phyloP scores from a whole-genome alignment of 2,113 vertebrate genomes.

The Atlantisia rogersi region DNA sequence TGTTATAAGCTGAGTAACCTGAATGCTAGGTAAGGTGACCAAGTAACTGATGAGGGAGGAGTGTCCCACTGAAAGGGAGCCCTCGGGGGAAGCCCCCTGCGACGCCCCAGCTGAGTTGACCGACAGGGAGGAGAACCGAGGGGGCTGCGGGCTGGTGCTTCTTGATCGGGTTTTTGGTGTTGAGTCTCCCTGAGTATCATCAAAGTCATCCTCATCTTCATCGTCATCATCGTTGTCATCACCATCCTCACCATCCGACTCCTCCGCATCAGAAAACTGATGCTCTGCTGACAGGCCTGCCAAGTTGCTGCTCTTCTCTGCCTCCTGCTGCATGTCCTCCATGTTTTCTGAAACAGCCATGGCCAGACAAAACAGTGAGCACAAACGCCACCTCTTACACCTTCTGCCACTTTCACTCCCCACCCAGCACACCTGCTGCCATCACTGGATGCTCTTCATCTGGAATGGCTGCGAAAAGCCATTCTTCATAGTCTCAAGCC shows the following conservation, averaged over 20 bases:
- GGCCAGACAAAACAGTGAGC: background rate
- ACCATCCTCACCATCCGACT: constrained; percentile 92
- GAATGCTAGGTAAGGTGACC: constrained; percentile 94
- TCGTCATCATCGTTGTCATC: constrained; percentile 96
- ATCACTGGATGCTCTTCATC: background rate
- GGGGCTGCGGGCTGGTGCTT: constrained; percentile 94
- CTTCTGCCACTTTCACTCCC: background rate
- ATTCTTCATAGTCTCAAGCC: background rate
- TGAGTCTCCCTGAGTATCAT: constrained; percentile 94
- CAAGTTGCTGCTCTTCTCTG: constrained; percentile 80
- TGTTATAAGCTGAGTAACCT: constrained; percentile 89
- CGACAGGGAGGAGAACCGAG: constrained; percentile 83
- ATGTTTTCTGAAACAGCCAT: constrained; percentile 78
- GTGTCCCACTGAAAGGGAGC: constrained; percentile 76
- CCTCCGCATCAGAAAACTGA: constrained; percentile 96
- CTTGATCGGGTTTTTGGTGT: constrained; percentile 96
- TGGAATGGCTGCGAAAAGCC: background rate
- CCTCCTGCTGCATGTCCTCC: constrained; percentile 87
- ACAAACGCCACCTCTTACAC: background rate
- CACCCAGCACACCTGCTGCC: background rate
- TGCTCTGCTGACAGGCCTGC: constrained; percentile 84
- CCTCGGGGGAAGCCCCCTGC: constrained; percentile 76
- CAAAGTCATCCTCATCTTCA: constrained; percentile 89
- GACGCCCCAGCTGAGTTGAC: constrained; percentile 79
- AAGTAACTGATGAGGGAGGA: constrained; percentile 91